A percentile compares a stretch with the other conserved stretches of the same genome.
Conservation (phyloP, 2,113 vertebrate genomes). For the Callipepla squamata region DNA sequence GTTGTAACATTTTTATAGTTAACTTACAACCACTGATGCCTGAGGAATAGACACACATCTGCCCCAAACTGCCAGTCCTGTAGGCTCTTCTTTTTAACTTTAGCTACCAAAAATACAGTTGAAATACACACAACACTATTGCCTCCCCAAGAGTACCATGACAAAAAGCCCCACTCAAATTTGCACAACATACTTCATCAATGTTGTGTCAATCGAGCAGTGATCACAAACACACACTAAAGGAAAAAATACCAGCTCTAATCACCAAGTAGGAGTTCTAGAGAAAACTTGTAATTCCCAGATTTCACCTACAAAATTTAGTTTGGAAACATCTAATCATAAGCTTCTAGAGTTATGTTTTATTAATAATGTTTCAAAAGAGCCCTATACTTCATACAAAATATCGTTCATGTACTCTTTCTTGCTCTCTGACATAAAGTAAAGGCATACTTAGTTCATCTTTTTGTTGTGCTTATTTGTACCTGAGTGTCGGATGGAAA, state of each 20-base stretch:
- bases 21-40: conserved; percentile 76
- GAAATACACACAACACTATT: background rate
- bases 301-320: background rate
- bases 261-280: background rate
- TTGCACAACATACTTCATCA: background rate
- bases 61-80: conserved; percentile 73
- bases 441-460: background rate
- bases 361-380: background rate
- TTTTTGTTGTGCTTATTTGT: background rate
- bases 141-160: background rate
- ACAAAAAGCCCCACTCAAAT: background rate
- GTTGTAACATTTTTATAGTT: conserved; percentile 76
- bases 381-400: background rate
- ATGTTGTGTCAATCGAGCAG: background rate
- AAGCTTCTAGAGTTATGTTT: background rate
- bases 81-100: conserved; percentile 71
- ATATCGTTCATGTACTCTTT: background rate
- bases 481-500: background rate
- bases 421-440: background rate
- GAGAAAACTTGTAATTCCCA: background rate
- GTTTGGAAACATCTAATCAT: background rate
- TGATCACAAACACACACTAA: background rate
- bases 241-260: background rate
- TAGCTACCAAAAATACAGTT: conserved; percentile 51
- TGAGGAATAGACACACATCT: conserved; percentile 77